phyloP scores from a whole-genome alignment of 2,888 invertebrate species.

The Drosophila merina region DNA sequence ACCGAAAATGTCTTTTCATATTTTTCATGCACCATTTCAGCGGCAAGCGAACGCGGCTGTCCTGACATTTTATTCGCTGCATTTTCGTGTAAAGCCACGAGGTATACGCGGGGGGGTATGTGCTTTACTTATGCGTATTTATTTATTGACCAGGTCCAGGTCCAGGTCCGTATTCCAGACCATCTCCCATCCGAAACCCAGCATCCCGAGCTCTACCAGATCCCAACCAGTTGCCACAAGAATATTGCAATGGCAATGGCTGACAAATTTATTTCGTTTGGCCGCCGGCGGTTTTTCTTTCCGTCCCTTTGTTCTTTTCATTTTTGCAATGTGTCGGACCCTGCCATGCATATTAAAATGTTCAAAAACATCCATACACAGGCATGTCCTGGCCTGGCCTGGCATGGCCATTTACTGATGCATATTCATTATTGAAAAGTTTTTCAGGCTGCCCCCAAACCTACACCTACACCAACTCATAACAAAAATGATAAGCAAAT shows the following conservation, averaged over 20 bases:
- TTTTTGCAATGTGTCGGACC: constrained; percentile 69
- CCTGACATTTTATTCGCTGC: constrained; percentile 12
- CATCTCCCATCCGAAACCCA: too few species aligned
- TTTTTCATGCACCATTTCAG: constrained; percentile 53
- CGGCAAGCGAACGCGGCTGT: background rate
- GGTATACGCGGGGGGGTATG: constrained; percentile 15
- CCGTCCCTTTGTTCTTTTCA: constrained; percentile 34
- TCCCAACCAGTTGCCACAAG: constrained; percentile 53
- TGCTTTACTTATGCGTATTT: constrained; percentile 56
- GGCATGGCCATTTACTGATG: constrained; percentile 58
- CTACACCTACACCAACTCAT: constrained; percentile 25
- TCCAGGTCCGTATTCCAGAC: constrained; percentile 18
- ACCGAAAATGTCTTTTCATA: constrained; percentile 55
- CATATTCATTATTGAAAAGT: constrained; percentile 64
- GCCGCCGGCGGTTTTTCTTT: constrained; percentile 57
- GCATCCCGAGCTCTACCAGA: constrained; percentile 2
- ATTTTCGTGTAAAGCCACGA: constrained; percentile 27
- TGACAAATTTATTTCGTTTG: constrained; percentile 75
- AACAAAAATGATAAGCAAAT: constrained; percentile 45
- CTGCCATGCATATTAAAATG: constrained; percentile 77
- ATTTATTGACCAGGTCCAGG: constrained; percentile 66
- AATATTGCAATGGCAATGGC: constrained; percentile 79
- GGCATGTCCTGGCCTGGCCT: background rate
- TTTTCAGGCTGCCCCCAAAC: constrained; percentile 20
- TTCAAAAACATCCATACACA: constrained; percentile 52